Evolutionary conservation across 2,888 invertebrate genomes (phyloP).

Genomic region (Acronicta aceris): DNA sequence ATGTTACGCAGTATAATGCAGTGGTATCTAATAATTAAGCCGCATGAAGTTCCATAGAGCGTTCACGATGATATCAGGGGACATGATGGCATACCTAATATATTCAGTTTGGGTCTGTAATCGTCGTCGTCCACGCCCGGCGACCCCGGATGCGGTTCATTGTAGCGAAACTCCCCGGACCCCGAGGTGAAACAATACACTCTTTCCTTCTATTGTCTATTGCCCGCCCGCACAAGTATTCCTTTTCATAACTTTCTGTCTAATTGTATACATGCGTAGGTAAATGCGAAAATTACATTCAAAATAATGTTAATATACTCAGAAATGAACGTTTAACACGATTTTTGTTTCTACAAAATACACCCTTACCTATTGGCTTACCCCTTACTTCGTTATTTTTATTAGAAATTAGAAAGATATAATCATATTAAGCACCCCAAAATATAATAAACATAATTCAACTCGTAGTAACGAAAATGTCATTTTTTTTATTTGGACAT

Average conservation of each 20-base stretch:
- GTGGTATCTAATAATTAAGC: slow-evolving; percentile 11
- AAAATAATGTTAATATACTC: slow-evolving; percentile 35
- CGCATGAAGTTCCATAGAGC: slow-evolving; percentile 8
- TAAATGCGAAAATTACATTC: slow-evolving; percentile 49
- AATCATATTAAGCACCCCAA: slow-evolving; percentile 60
- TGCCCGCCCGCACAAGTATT: slow-evolving; percentile 60
- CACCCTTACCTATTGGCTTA: slow-evolving; percentile 8
- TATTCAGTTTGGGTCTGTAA: slow-evolving; percentile 63
- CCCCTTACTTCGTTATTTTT: slow-evolving; percentile 35
- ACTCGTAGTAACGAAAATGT: slow-evolving; percentile 68
- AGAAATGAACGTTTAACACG: slow-evolving; percentile 26
- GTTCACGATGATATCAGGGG: slow-evolving; percentile 44
- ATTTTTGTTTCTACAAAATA: slow-evolving; percentile 20
- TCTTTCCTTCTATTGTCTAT: slow-evolving; percentile 86
- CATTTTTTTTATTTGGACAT: slow-evolving; percentile 68
- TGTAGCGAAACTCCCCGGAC: slow-evolving; percentile 88
- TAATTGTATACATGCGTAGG: slow-evolving; percentile 37
- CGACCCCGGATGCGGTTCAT: slow-evolving; percentile 86
- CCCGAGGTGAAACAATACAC: slow-evolving; percentile 86
- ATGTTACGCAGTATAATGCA: background rate
- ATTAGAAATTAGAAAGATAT: slow-evolving; percentile 60
- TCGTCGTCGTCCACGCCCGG: slow-evolving; percentile 65
- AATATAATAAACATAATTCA: slow-evolving; percentile 62
- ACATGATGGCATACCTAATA: slow-evolving; percentile 58
- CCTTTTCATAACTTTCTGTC: slow-evolving; percentile 56